Evolutionary conservation across 2,888 invertebrate species (phyloP), one percentile per base, ranked within the genome.

Genomic region (Nomada ferruginata): DNA sequence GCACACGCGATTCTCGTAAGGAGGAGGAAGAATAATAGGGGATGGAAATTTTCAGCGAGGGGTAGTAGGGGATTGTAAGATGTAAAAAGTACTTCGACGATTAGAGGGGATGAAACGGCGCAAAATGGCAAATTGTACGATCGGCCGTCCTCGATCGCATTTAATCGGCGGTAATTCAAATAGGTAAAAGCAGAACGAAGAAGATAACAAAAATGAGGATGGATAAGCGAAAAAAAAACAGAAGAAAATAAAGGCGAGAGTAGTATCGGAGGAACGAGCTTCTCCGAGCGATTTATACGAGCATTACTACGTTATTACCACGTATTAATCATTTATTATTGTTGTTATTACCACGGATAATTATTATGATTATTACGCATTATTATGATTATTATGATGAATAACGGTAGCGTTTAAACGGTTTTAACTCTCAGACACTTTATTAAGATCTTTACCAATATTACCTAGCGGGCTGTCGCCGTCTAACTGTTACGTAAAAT

Each of bases 401-500:
- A 73, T 79, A 86, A 84, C 66, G 65, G 71, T 85, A 87, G 79
- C 72, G 76, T 84, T 82, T 84, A 79, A 85, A 85, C 85, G 79
- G 81, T 88, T 88, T 87, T 88, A 88, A 88, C 85, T 81, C 78
- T 84, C 86, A 78, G 71, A 79, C 66, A 81, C 75, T 87, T 86
- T 86, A 85, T 79, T 80, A 81, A 83, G 76, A 71, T 84, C 89
- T 87, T 84, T 88, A 88, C 87, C 81, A 83, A 82, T 81, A 82
- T 82, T 88, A 87, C 55, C 65, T 89, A 88, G 84, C 79, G 76
- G 82, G 85, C 87, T 87, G 81, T 84, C 84, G 88, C 85, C 89
- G 85, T 89, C 78, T 92, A 92, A 92, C 91, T 92, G 90, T 92
- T 92, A 92, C 89, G 85, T 92, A 92, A 93, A 93, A 92, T 91